A percentile compares a stretch with the other conserved stretches of the same genome.
Evolutionary conservation across 2,797 vertebrate species (phyloP).

Genomic region (Poeciliopsis gracilis): DNA sequence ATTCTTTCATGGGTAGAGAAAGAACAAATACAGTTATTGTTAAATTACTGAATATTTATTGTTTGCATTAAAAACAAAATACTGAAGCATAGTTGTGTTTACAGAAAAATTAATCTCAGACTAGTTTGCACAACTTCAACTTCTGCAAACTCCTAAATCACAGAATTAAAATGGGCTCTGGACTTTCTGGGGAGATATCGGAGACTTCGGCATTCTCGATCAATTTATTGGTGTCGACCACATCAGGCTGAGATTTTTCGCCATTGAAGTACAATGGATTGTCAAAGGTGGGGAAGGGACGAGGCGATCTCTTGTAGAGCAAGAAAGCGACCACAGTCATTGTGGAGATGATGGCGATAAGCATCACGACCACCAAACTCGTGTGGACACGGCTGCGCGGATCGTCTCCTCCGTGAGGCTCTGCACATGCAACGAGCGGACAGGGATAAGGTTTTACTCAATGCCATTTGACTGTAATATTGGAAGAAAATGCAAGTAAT

Average conservation of each 20-base stretch:
- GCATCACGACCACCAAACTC: slow-evolving; percentile 57
- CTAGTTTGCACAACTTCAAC: slow-evolving; percentile 9
- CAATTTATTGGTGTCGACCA: slow-evolving; percentile 75
- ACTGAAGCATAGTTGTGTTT: slow-evolving; percentile 13
- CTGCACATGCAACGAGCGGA: slow-evolving; percentile 42
- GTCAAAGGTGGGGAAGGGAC: slow-evolving; percentile 64
- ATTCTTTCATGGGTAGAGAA: slow-evolving; percentile 43
- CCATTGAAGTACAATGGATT: slow-evolving; percentile 73
- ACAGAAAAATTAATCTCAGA: slow-evolving; percentile 23
- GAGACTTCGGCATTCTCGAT: slow-evolving; percentile 64
- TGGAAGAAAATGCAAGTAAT: neutral
- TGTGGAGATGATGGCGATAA: slow-evolving; percentile 37
- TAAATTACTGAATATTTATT: slow-evolving; percentile 68
- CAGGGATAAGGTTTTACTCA: slow-evolving; percentile 5
- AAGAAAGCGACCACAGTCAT: slow-evolving; percentile 46
- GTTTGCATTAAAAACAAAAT: slow-evolving; percentile 31
- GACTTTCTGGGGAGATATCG: slow-evolving; percentile 44
- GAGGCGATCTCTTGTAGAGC: slow-evolving; percentile 68
- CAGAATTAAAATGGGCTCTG: slow-evolving; percentile 71
- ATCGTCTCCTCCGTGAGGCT: neutral
- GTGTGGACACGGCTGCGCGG: slow-evolving; percentile 49
- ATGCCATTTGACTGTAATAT: neutral
- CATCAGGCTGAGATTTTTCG: slow-evolving; percentile 65
- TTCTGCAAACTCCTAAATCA: slow-evolving; percentile 42
- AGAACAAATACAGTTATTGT: slow-evolving; percentile 41